Conservation (phyloP, 2,888 invertebrate genomes). For the Cistogaster globosa region DNA sequence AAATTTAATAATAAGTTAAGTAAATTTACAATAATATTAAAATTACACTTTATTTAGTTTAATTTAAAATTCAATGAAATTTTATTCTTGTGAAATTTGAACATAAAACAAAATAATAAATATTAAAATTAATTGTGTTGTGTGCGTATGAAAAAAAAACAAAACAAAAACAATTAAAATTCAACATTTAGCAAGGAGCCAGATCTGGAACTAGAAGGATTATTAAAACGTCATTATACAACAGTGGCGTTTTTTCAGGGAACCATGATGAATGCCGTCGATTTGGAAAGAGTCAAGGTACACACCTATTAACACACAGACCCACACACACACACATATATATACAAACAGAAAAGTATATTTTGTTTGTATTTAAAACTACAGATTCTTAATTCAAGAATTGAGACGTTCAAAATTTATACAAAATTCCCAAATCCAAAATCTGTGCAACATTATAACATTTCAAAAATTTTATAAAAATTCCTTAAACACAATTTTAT, state of each 20-base stretch:
- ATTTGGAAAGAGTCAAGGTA: constrained; percentile 99
- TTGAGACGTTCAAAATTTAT: not conserved
- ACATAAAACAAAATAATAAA: constrained; percentile 23
- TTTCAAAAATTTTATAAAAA: constrained; percentile 32
- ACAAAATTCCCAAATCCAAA: not conserved
- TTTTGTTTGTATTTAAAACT: not conserved
- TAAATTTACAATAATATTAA: not conserved
- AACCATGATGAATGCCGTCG: constrained; percentile 99
- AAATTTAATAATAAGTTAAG: constrained; percentile 18
- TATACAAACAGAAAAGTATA: not conserved
- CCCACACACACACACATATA: not conserved
- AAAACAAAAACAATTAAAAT: constrained; percentile 19
- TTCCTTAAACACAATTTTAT: constrained; percentile 1
- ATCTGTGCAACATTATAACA: constrained; percentile 53
- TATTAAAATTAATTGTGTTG: constrained; percentile 26
- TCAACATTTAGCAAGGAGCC: constrained; percentile 96
- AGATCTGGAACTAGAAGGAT: constrained; percentile 99
- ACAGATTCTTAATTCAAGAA: constrained; percentile 3
- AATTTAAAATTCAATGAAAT: too few species aligned
- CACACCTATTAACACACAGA: constrained; percentile 76
- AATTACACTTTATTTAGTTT: not conserved
- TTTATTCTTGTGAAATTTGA: too few species aligned
- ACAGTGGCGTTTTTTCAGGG: constrained; percentile 99
- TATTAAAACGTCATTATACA: constrained; percentile 99
- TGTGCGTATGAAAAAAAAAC: constrained; percentile 14